Percentiles rank a stretch among this genome's conserved stretches.
These are phyloP conservation scores for Ips nitidus DNA, from an alignment of 1,140 invertebrate species.

Conservation along the genomic window DNA sequence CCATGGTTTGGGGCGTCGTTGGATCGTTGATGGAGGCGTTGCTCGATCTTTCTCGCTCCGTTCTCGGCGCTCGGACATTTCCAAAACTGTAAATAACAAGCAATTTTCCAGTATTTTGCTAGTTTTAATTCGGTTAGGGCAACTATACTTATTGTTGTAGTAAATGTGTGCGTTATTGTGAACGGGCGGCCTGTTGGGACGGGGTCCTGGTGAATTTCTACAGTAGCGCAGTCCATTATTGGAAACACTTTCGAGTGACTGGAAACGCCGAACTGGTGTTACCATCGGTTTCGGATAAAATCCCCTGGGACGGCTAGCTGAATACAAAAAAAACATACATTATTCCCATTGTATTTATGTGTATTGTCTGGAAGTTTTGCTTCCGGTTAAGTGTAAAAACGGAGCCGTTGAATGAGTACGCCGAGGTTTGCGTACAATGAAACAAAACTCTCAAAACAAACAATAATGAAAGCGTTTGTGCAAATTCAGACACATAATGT, in stretches of 20 bases:
- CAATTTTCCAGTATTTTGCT: too few species aligned
- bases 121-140: neutral
- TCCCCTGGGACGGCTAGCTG: slow-evolving; percentile 28
- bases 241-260: slow-evolving; percentile 60
- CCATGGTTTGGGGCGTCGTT: slow-evolving; percentile 15
- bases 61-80: slow-evolving; percentile 7
- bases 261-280: slow-evolving; percentile 68
- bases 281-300: slow-evolving; percentile 60
- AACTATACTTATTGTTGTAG: slow-evolving; percentile 9
- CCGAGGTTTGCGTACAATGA: too few species aligned
- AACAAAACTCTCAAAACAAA: too few species aligned
- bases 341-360: neutral
- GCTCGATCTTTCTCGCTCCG: slow-evolving; percentile 15
- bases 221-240: slow-evolving; percentile 56
- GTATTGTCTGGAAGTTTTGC: too few species aligned
- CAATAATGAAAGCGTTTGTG: too few species aligned
- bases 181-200: slow-evolving; percentile 6
- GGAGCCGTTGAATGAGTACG: too few species aligned
- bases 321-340: neutral
- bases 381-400: too few species aligned
- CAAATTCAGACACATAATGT: too few species aligned
- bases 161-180: slow-evolving; percentile 21
- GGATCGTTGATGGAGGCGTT: slow-evolving; percentile 3
- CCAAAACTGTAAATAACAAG: slow-evolving; percentile 12
- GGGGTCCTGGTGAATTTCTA: slow-evolving; percentile 50